Conservation (phyloP, 2,113 vertebrate species). For the Myodes glareolus region DNA sequence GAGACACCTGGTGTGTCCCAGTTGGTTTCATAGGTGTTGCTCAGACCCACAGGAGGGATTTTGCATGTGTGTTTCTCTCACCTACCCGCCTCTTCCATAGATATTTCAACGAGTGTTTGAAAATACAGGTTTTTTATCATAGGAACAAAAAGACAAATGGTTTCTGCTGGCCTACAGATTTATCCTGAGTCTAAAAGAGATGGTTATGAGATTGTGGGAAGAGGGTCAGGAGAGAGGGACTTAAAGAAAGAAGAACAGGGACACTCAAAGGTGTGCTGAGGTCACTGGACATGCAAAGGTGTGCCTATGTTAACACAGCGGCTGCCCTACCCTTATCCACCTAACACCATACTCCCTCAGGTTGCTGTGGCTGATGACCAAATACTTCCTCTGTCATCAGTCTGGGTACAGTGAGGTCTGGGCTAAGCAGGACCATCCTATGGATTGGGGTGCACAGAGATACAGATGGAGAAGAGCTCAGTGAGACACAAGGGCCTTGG, state of each 20-base stretch:
- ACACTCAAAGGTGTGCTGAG: neutral
- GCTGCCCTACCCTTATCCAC: neutral
- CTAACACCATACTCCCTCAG: neutral
- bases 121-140: neutral
- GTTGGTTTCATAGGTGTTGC: slow-evolving; percentile 13
- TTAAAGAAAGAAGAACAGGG: neutral
- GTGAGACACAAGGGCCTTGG: accelerated
- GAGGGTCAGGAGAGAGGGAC: neutral
- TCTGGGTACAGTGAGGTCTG: too few relatives aligned
- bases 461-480: neutral
- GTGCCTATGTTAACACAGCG: neutral
- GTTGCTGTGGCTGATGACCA: neutral
- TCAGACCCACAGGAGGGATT: slow-evolving; percentile 30
- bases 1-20: slow-evolving; percentile 45
- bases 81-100: neutral
- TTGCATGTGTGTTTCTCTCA: neutral
- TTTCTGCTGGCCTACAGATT: neutral
- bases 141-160: neutral
- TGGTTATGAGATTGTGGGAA: neutral
- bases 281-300: neutral
- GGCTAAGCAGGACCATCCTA: too few relatives aligned
- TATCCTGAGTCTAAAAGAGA: neutral
- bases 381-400: neutral
- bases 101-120: slow-evolving; percentile 35
- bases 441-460: accelerated